Evolutionary conservation across 2,113 vertebrate species (phyloP).

Genomic region (Carassius carassius): DNA sequence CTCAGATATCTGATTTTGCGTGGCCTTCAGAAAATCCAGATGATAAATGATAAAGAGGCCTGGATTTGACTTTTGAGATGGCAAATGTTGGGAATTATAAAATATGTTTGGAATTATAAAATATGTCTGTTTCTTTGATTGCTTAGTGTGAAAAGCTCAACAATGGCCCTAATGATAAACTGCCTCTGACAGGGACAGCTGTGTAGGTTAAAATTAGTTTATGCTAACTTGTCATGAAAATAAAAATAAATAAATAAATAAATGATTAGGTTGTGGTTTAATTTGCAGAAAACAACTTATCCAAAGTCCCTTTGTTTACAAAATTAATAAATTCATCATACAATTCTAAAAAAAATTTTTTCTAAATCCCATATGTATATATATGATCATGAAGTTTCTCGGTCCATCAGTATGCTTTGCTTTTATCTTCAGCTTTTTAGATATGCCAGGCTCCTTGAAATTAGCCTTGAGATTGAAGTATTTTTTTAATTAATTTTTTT

Average conservation of each 20-base stretch:
- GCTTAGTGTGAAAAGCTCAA: not conserved
- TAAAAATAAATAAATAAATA: too few species aligned
- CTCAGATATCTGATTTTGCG: not conserved
- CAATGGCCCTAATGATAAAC: not conserved
- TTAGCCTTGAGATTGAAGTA: not conserved
- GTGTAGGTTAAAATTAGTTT: not conserved
- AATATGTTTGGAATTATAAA: too few species aligned
- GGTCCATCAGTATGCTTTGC: not conserved
- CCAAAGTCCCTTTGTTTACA: not conserved
- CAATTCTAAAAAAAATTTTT: not conserved
- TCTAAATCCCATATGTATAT: not conserved
- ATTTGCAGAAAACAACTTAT: not conserved
- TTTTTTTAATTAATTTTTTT: slow-evolving; percentile 9
- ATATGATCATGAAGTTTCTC: not conserved
- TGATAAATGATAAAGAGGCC: not conserved
- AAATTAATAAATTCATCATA: not conserved
- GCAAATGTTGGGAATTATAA: not conserved
- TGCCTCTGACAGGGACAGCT: not conserved
- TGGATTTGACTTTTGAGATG: not conserved
- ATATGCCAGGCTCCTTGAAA: not conserved
- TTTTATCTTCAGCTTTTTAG: not conserved
- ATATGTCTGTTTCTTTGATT: too few species aligned
- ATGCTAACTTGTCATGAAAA: too few species aligned
- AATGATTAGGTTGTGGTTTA: too few species aligned
- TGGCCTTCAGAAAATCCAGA: not conserved